Conservation (phyloP, 2,888 invertebrate genomes). For the Brenthis ino region DNA sequence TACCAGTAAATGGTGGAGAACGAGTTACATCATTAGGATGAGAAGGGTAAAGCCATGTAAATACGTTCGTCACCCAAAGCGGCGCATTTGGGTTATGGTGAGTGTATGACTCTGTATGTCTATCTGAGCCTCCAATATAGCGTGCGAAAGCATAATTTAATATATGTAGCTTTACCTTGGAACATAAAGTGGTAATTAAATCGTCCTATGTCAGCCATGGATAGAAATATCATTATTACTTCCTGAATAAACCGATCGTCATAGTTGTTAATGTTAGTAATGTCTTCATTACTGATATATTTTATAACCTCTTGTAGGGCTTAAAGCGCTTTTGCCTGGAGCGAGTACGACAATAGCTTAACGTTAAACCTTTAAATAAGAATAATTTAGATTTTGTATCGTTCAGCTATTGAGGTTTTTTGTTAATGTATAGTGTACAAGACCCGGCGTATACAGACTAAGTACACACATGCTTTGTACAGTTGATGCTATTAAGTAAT, state of each 20-base stretch:
- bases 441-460: constrained; percentile 24
- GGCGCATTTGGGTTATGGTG: constrained; percentile 3
- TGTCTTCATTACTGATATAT: not conserved
- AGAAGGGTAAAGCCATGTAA: constrained; percentile 28
- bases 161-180: constrained; percentile 84
- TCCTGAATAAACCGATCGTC: constrained; percentile 2
- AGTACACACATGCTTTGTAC: constrained; percentile 40
- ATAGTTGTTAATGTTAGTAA: not conserved
- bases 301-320: constrained; percentile 3
- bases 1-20: constrained; percentile 6
- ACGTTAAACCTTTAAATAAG: too few species aligned
- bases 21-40: constrained; percentile 6
- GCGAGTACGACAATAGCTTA: too few species aligned
- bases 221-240: constrained; percentile 61
- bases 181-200: constrained; percentile 89
- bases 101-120: constrained; percentile 14
- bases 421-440: constrained; percentile 13
- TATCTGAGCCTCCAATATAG: constrained; percentile 28
- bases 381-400: not conserved
- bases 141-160: constrained; percentile 59
- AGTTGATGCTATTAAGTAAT: constrained; percentile 27
- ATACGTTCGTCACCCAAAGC: constrained; percentile 21
- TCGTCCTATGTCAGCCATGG: constrained; percentile 85
- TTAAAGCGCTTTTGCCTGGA: constrained; percentile 5
- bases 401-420: not conserved